Percentiles rank a stretch among this genome's conserved stretches.
Evolutionary conservation across 2,888 invertebrate genomes (phyloP).

Genomic region (Mesorhabditis belari): DNA sequence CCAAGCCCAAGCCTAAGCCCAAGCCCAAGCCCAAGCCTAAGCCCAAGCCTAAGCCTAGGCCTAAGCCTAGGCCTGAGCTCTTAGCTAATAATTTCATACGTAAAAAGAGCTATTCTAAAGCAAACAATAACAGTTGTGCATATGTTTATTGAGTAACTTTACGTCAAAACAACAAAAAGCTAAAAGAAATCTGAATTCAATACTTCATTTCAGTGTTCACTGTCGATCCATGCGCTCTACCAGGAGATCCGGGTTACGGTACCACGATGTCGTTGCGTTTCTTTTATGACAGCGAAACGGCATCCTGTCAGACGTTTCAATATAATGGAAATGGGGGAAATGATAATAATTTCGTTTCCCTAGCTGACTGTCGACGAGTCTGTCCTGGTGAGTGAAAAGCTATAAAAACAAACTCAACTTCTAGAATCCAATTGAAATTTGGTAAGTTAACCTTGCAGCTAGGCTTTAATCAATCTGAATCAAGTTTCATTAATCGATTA

Average conservation of each 20-base stretch:
- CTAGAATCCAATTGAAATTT: too few species aligned
- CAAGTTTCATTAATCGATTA: neutral
- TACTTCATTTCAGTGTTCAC: conserved; percentile 1
- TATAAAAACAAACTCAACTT: too few species aligned
- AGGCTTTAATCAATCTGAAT: too few species aligned
- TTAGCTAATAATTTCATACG: too few species aligned
- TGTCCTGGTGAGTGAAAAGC: conserved; percentile 19
- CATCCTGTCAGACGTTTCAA: conserved; percentile 26
- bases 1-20: too few species aligned
- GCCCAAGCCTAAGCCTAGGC: too few species aligned
- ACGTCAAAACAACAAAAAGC: conserved; percentile 1
- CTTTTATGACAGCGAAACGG: conserved; percentile 16
- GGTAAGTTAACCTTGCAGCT: too few species aligned
- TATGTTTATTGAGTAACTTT: too few species aligned
- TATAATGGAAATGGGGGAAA: conserved; percentile 35
- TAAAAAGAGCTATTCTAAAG: too few species aligned
- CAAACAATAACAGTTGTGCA: too few species aligned
- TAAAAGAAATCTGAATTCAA: neutral
- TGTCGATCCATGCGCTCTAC: conserved; percentile 19
- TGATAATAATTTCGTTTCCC: conserved; percentile 36
- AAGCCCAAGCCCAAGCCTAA: too few species aligned
- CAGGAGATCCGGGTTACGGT: conserved; percentile 20
- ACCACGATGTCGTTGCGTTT: conserved; percentile 23
- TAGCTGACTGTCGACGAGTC: conserved; percentile 24
- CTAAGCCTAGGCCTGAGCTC: too few species aligned